Evolutionary conservation across 2,797 vertebrate genomes (phyloP).

Genomic region (Ptychobarbus kaznakovi): DNA sequence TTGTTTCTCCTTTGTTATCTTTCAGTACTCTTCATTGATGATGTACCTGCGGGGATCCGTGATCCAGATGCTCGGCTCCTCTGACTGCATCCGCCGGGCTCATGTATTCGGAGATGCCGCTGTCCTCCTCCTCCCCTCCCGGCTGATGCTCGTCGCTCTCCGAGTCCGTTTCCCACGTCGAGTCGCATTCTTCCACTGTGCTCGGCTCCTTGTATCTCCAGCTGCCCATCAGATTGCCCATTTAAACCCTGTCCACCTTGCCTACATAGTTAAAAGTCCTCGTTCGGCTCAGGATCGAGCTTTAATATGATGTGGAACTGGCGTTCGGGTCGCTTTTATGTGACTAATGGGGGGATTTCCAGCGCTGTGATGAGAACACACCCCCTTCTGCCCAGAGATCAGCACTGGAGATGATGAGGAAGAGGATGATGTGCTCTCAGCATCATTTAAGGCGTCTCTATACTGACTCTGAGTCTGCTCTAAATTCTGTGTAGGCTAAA

Average conservation of each 20-base stretch:
- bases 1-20: conserved; percentile 5
- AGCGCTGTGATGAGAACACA: conserved; percentile 59
- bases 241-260: conserved; percentile 68
- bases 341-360: conserved; percentile 72
- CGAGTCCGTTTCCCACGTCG: conserved; percentile 95
- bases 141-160: conserved; percentile 78
- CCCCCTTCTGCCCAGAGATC: conserved; percentile 53
- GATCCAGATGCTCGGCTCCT: conserved; percentile 65
- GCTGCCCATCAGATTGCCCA: conserved; percentile 92
- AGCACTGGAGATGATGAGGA: conserved; percentile 38
- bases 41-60: conserved; percentile 69
- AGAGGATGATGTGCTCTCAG: conserved; percentile 14
- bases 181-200: conserved; percentile 96
- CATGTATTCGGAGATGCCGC: conserved; percentile 72
- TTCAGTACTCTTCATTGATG: background rate
- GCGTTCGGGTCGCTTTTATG: conserved; percentile 61
- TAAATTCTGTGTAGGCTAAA: background rate
- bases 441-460: conserved; percentile 44
- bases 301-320: conserved; percentile 17
- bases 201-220: conserved; percentile 92
- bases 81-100: conserved; percentile 70
- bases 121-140: conserved; percentile 69
- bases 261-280: conserved; percentile 64
- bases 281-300: conserved; percentile 13
- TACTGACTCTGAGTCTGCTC: background rate